These are phyloP conservation scores for Brenthis daphne DNA, from an alignment of 2,888 invertebrate genomes.

Conservation along the genomic window DNA sequence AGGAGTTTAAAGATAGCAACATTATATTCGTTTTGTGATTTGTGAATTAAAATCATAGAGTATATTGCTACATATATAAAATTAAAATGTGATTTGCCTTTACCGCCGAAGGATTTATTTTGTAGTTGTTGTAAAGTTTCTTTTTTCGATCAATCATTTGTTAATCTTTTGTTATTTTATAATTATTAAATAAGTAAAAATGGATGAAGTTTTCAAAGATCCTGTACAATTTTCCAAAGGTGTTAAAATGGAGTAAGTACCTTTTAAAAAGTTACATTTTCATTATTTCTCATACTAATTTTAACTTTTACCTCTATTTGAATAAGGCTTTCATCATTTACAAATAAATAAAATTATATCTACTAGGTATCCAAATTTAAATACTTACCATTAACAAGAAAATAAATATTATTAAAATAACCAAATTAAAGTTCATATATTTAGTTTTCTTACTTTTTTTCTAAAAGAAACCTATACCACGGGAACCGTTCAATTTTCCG, in stretches of 20 bases:
- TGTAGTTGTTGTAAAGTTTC: neutral
- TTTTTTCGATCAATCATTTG: neutral
- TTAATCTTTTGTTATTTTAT: neutral
- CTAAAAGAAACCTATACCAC: no score
- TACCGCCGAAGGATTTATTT: neutral
- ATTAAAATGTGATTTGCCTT: neutral
- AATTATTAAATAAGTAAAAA: slow-evolving; percentile 37
- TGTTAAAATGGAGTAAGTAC: slow-evolving; percentile 60
- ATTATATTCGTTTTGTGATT: neutral
- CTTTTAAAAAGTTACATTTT: neutral
- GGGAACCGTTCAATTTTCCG: no score
- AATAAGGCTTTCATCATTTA: neutral
- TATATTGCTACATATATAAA: no score
- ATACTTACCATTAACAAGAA: no score
- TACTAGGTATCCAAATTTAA: neutral
- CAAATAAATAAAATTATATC: neutral
- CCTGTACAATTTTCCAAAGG: slow-evolving; percentile 64
- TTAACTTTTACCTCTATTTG: neutral
- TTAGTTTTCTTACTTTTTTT: no score
- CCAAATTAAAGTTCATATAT: no score
- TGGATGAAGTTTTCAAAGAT: slow-evolving; percentile 60
- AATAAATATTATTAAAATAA: no score
- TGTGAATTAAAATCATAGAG: no score
- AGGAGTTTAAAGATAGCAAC: neutral
- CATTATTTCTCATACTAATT: no score